Evolutionary conservation across 2,888 invertebrate species (phyloP).

Genomic region (Apotomis betuletana): DNA sequence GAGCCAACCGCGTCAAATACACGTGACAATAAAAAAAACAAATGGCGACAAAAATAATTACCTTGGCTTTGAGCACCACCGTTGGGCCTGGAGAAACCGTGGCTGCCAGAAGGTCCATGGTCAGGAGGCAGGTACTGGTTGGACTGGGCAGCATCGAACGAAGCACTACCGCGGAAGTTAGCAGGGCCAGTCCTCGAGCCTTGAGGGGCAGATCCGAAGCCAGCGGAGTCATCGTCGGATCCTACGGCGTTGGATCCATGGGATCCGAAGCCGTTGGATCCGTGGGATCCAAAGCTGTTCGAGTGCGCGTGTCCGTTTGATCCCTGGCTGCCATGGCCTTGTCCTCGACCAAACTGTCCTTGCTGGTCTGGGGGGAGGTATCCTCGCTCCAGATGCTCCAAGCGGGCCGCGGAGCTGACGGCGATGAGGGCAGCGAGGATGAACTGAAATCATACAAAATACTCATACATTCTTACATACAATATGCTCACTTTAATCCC

Average conservation of each 20-base stretch:
- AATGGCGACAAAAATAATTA: not conserved
- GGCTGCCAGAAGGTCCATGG: slow-evolving; percentile 55
- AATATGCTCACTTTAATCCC: slow-evolving; percentile 16
- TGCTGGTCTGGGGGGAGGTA: slow-evolving; percentile 70
- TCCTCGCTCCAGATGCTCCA: slow-evolving; percentile 72
- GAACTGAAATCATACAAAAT: slow-evolving; percentile 57
- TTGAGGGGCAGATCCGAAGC: slow-evolving; percentile 44
- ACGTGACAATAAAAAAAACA: not conserved
- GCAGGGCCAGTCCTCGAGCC: slow-evolving; percentile 16
- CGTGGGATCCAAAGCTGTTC: slow-evolving; percentile 22
- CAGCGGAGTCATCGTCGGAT: slow-evolving; percentile 44
- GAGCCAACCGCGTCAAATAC: no score
- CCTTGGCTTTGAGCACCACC: slow-evolving; percentile 34
- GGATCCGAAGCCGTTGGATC: slow-evolving; percentile 24
- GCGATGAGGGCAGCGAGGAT: slow-evolving; percentile 68
- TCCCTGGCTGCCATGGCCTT: slow-evolving; percentile 29
- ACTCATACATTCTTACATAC: slow-evolving; percentile 19
- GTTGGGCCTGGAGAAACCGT: slow-evolving; percentile 21
- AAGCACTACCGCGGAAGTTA: slow-evolving; percentile 44
- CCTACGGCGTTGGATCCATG: slow-evolving; percentile 35
- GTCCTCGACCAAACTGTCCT: not conserved
- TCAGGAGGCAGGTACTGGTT: slow-evolving; percentile 76
- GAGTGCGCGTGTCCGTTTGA: slow-evolving; percentile 37
- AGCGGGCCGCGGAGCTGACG: slow-evolving; percentile 67
- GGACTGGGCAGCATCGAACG: slow-evolving; percentile 62